Evolutionary conservation across 2,113 vertebrate genomes (phyloP).

Genomic region (Pithys albifrons): DNA sequence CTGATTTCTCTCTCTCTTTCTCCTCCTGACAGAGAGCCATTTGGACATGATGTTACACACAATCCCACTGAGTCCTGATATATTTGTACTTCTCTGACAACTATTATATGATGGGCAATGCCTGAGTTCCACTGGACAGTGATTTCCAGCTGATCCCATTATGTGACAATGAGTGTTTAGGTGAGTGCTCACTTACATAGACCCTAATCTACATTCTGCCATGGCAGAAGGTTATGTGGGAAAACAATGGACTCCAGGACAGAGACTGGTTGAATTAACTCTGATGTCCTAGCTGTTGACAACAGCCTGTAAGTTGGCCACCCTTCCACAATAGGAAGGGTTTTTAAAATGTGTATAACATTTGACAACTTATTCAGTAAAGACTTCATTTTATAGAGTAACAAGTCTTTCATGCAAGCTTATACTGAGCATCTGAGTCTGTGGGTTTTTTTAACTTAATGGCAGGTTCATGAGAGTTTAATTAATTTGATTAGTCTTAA

Average conservation of each 20-base stretch:
- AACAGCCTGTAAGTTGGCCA: background rate
- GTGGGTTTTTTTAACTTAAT: background rate
- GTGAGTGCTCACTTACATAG: background rate
- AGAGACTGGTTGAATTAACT: background rate
- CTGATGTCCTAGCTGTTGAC: background rate
- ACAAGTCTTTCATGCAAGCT: background rate
- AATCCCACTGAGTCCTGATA: background rate
- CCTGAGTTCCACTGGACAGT: background rate
- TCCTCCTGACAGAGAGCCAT: background rate
- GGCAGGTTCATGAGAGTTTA: background rate
- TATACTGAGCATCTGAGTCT: background rate
- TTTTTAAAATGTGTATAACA: background rate
- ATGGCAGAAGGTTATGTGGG: background rate
- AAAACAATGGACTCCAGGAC: background rate
- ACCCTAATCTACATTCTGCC: background rate
- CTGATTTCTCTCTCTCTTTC: background rate
- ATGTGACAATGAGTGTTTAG: background rate
- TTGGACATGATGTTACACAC: background rate
- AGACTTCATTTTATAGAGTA: background rate
- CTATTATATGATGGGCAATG: fast-evolving
- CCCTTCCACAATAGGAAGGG: background rate
- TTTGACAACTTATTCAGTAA: background rate
- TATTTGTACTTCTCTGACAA: background rate
- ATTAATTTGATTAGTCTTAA: background rate
- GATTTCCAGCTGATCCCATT: background rate